These are phyloP conservation scores for Nematopogon swammerdamellus DNA, from an alignment of 2,888 invertebrate species.

Conservation along the genomic window DNA sequence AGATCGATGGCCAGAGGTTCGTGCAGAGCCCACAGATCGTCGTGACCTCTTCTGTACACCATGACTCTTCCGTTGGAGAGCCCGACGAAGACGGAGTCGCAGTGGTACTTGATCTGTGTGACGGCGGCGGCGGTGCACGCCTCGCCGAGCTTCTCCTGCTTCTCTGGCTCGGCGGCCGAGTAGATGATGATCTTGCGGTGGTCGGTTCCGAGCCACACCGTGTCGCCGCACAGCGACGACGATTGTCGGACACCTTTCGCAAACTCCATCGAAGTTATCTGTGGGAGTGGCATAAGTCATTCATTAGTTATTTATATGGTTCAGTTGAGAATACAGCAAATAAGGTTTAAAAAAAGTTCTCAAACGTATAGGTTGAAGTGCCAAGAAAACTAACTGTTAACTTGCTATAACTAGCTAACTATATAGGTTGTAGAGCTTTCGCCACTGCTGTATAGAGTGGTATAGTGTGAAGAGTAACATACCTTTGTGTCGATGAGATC, in stretches of 20 bases:
- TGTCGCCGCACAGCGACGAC: constrained; percentile 57
- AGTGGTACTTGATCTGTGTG: constrained; percentile 78
- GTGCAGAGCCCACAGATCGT: constrained; percentile 70
- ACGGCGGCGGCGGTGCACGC: constrained; percentile 68
- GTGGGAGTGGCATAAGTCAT: no score
- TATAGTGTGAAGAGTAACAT: no score
- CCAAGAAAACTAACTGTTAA: no score
- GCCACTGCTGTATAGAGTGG: no score
- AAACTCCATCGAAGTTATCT: constrained; percentile 79
- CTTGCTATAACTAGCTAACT: no score
- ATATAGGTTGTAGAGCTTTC: no score
- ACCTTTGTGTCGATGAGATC: constrained; percentile 77
- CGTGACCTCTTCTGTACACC: constrained; percentile 68
- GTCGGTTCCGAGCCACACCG: constrained; percentile 93
- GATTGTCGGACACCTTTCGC: constrained; percentile 65
- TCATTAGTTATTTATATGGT: no score
- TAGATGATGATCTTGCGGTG: constrained; percentile 78
- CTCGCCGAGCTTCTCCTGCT: constrained; percentile 71
- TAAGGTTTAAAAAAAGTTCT: no score
- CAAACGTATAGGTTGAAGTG: no score
- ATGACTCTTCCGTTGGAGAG: constrained; percentile 74
- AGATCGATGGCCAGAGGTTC: constrained; percentile 71
- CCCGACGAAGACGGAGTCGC: constrained; percentile 87
- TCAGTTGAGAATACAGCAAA: no score
- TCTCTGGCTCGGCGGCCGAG: constrained; percentile 82